Evolutionary conservation across 1,140 invertebrate species (phyloP).

Genomic region (Doryteuthis pealeii): DNA sequence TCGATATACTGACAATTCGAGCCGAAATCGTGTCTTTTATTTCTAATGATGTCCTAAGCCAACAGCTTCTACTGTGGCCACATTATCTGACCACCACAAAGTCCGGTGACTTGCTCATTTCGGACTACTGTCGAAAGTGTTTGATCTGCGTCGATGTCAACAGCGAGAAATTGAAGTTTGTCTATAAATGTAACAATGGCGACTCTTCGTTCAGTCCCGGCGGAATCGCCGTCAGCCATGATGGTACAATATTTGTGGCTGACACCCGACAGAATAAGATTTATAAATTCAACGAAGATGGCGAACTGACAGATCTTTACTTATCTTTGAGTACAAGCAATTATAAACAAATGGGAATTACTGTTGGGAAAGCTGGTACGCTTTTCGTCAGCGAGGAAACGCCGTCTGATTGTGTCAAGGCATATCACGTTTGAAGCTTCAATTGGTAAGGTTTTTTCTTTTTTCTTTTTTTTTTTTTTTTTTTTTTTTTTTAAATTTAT

Average conservation of each 20-base stretch:
- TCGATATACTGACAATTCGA: neutral
- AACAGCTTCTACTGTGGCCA: neutral
- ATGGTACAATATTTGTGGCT: neutral
- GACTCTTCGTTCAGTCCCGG: neutral
- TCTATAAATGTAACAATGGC: neutral
- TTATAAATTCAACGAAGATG: neutral
- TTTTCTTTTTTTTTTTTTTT: too few relatives aligned
- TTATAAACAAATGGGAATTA: neutral
- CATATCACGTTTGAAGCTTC: neutral
- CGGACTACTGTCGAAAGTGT: neutral
- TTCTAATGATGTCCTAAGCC: neutral
- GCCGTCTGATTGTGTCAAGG: neutral
- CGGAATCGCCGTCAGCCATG: neutral
- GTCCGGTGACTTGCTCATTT: neutral
- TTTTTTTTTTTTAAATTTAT: too few relatives aligned
- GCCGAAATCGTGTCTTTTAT: neutral
- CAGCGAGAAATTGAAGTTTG: neutral
- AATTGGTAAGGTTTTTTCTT: too few relatives aligned
- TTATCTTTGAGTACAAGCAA: neutral
- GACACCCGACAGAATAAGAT: neutral
- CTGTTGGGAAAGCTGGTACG: neutral
- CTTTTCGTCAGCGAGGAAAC: neutral
- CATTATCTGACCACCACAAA: neutral
- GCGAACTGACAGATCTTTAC: neutral
- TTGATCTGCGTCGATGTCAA: neutral